Base-by-base conservation (phyloP, 2,797 vertebrate species). In the Coreius guichenoti region DNA sequence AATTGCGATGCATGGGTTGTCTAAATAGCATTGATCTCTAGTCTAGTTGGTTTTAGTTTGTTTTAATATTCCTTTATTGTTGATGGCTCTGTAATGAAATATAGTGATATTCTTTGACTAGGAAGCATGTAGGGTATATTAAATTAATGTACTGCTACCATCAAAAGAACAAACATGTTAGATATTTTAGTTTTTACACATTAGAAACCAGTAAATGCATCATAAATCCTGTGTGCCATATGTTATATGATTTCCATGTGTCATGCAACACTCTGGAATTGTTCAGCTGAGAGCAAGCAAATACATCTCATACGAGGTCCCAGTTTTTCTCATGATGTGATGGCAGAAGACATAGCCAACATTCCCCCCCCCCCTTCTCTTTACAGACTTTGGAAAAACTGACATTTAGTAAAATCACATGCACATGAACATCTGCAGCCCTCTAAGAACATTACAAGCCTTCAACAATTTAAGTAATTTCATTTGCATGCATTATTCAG, bases 361-460 rank as follows among this genome's bases (percentile, higher is more conserved):
- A 21, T 26, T 8, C 33, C 81, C 69, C 65, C 33, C 81, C 68
- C 49, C 47, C 36, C 3, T 51, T 43, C 31, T 3, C 61, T 75
- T 76, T 65, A 39, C 33, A 76, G 72, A n/a, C 69, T 79, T 84
- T 36, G 85, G 87, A 87, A 86, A 85, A 80, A 75, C 73, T 86
- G 87, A 86, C 75, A 74, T 81, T 73, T 80, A 56, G 77, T 77
- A 49, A 88, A 81, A 33, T 29, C 68, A 39, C 85, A 80, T 83
- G 56, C 76, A 31, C 47, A 63, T 29, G 12, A 73, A 88, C 81
- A 70, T 77, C 81, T 67, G 54, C n/a, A 47, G 65, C 11, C 68
- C 11, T 79, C 26, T 79, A 23, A 79, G 58, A 72, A 79, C 47
- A 65, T 63, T 58, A 72, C 74, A 69, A 39, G 73, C 61, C 74